Conservation (phyloP, 53 echinoderm and acorn worm species). For the Patiria pectinifera region DNA sequence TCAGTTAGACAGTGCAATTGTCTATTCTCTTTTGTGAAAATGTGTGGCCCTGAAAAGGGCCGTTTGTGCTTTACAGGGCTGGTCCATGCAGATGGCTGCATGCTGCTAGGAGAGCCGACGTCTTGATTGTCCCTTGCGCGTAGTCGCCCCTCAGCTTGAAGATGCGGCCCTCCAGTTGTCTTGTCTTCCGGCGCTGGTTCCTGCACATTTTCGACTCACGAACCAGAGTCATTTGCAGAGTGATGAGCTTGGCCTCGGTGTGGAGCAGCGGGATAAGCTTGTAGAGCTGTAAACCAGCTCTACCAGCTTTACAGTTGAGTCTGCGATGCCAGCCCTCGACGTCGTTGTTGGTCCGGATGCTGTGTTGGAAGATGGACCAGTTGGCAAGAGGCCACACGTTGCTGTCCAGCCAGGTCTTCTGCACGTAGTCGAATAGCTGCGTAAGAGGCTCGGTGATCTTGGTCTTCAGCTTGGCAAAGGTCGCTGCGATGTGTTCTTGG, state of each 20-base stretch:
- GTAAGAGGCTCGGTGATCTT: neutral
- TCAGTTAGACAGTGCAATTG: too few species aligned
- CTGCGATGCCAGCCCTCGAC: constrained; percentile 31
- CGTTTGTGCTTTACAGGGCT: too few species aligned
- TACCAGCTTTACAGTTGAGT: neutral
- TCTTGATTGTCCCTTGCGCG: neutral
- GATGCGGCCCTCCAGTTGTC: neutral
- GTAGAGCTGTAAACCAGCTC: neutral
- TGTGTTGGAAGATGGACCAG: constrained; percentile 27
- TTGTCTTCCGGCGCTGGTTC: neutral
- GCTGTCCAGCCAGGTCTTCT: constrained; percentile 28
- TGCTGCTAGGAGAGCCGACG: too few species aligned
- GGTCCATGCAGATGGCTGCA: too few species aligned
- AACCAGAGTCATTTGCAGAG: too few species aligned
- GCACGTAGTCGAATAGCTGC: neutral
- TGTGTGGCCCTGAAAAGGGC: too few species aligned
- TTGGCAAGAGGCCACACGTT: constrained; percentile 1
- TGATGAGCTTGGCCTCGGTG: too few species aligned
- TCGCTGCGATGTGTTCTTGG: neutral
- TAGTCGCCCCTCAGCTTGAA: neutral
- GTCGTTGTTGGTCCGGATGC: constrained; percentile 39
- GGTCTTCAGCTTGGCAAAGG: neutral
- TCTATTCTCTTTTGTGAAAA: too few species aligned
- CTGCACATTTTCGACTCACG: neutral
- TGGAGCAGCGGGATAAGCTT: too few species aligned